Evolutionary conservation across 2,113 vertebrate genomes (phyloP).

Genomic region (Ptyas mucosa): DNA sequence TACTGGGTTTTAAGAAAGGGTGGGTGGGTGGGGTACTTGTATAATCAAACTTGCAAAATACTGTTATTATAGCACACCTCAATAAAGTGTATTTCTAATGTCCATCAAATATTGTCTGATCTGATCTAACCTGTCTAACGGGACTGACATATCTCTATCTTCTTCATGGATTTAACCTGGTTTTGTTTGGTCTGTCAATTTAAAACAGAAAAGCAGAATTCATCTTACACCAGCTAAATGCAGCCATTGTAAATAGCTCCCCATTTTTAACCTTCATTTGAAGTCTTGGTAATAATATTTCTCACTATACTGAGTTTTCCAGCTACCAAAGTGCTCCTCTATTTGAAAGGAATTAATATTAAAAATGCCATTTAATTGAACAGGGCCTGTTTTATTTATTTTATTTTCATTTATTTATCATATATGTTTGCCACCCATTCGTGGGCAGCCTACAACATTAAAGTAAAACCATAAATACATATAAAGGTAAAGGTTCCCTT

Average conservation of each 20-base stretch:
- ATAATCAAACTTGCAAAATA: no score
- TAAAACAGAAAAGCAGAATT: neutral
- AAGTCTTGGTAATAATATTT: neutral
- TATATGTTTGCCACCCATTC: no score
- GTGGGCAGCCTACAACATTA: no score
- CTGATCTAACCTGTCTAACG: neutral
- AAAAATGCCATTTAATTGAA: constrained; percentile 41
- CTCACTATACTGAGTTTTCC: constrained; percentile 48
- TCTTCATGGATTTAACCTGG: neutral
- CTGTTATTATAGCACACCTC: no score
- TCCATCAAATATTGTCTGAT: neutral
- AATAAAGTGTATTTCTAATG: neutral
- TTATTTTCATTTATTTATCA: no score
- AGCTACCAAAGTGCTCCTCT: constrained; percentile 34
- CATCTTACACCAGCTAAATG: neutral
- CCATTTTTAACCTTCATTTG: neutral
- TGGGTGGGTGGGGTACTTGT: no score
- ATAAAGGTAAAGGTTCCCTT: no score
- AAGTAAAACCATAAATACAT: no score
- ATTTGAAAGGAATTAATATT: constrained; percentile 43
- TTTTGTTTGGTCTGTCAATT: neutral
- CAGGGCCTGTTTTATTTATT: constrained; percentile 6
- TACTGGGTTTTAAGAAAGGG: no score
- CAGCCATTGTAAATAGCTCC: neutral
- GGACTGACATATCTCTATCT: neutral